Evolutionary conservation across 2,113 vertebrate genomes (phyloP).

Genomic region (Bagarius yarrelli): DNA sequence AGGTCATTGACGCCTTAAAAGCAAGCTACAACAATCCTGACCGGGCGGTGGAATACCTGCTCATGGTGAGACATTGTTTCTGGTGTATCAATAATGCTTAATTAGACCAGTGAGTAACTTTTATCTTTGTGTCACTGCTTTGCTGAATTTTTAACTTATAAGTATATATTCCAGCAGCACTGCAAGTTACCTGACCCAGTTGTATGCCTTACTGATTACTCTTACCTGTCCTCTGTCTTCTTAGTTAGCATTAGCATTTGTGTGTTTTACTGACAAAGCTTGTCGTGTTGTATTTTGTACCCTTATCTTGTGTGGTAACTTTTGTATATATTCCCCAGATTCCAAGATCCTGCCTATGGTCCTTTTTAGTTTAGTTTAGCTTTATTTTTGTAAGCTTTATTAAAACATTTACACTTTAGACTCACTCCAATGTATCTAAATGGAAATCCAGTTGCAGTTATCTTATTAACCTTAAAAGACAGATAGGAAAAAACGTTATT

Average conservation of each 20-base stretch:
- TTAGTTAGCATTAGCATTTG: not conserved
- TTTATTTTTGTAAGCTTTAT: not conserved
- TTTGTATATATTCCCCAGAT: not conserved
- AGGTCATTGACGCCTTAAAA: slow-evolving; percentile 69
- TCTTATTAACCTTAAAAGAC: not conserved
- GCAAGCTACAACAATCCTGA: slow-evolving; percentile 78
- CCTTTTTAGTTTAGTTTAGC: not conserved
- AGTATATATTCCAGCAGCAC: not conserved
- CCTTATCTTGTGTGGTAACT: not conserved
- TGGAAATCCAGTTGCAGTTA: too few species aligned
- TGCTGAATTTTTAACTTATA: not conserved
- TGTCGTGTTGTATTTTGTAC: not conserved
- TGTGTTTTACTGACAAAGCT: not conserved
- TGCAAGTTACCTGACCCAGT: not conserved
- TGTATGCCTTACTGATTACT: not conserved
- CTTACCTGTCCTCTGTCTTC: not conserved
- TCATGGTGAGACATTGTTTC: slow-evolving; percentile 63
- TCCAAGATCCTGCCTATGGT: not conserved
- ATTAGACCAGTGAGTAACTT: not conserved
- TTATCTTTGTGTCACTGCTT: not conserved
- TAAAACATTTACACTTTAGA: too few species aligned
- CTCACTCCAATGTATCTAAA: too few species aligned
- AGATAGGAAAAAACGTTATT: too few species aligned
- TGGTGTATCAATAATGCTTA: not conserved
- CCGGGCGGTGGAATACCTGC: slow-evolving; percentile 75